phyloP scores from a whole-genome alignment of 2,113 vertebrate species.

The Lepisosteus osseus region DNA sequence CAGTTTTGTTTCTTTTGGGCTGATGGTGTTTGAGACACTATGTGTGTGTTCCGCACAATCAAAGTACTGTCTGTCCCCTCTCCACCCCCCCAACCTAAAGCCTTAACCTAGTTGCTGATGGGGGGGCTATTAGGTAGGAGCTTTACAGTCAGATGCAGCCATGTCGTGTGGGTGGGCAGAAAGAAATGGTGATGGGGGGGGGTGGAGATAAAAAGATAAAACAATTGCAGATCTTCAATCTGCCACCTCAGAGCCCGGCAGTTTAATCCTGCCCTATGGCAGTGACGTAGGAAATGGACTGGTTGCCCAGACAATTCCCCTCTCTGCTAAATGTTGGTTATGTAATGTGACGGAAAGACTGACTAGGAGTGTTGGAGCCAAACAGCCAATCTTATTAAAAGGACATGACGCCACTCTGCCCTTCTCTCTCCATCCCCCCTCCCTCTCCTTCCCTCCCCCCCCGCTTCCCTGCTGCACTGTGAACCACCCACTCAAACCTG shows the following conservation, averaged over 20 bases:
- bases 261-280: slow-evolving; percentile 16
- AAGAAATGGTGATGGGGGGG: neutral
- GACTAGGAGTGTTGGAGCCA: slow-evolving; percentile 30
- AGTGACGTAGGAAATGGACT: slow-evolving; percentile 36
- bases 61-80: too few relatives aligned
- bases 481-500: neutral
- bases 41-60: too few relatives aligned
- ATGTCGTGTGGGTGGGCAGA: too few relatives aligned
- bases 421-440: neutral
- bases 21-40: too few relatives aligned
- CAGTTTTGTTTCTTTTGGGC: too few relatives aligned
- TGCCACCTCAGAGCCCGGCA: slow-evolving; percentile 19
- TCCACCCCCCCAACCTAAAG: too few relatives aligned
- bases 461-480: neutral
- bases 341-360: slow-evolving; percentile 55
- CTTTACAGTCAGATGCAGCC: too few relatives aligned
- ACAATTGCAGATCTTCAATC: slow-evolving; percentile 37
- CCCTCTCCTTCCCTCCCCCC: neutral
- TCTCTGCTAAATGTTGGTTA: slow-evolving; percentile 39
- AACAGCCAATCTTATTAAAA: slow-evolving; percentile 43
- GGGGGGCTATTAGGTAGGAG: too few relatives aligned
- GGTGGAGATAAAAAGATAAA: slow-evolving; percentile 27
- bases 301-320: slow-evolving; percentile 32
- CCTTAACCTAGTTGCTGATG: too few relatives aligned
- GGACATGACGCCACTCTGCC: slow-evolving; percentile 18